A percentile compares a stretch with the other conserved stretches of the same genome.
Conservation (phyloP, 2,888 invertebrate genomes). For the Cerceris rybyensis region DNA sequence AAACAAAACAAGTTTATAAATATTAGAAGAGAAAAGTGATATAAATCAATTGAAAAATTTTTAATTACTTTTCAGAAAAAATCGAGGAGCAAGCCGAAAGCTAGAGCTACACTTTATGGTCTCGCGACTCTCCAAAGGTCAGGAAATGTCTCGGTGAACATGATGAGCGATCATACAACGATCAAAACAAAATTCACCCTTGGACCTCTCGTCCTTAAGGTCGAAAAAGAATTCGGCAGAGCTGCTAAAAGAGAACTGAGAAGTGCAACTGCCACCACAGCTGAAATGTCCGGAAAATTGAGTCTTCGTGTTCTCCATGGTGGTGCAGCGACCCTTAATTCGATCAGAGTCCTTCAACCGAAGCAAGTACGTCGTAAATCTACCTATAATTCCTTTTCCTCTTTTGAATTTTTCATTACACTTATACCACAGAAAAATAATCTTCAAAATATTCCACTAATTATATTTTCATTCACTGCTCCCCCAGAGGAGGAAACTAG, state of each 20-base stretch:
- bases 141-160: conserved; percentile 91
- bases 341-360: conserved; percentile 92
- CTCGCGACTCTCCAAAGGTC: conserved; percentile 90
- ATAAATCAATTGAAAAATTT: not conserved
- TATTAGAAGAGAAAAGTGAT: too few relatives aligned
- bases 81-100: conserved; percentile 85
- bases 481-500: too few relatives aligned
- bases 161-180: conserved; percentile 90
- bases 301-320: conserved; percentile 90
- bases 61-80: conserved; percentile 55
- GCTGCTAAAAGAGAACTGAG: conserved; percentile 91
- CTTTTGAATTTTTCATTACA: not conserved
- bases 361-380: conserved; percentile 86
- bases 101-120: conserved; percentile 91
- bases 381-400: not conserved
- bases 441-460: not conserved
- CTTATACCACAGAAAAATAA: not conserved
- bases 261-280: conserved; percentile 93
- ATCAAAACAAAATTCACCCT: conserved; percentile 92
- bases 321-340: conserved; percentile 91
- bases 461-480: too few relatives aligned
- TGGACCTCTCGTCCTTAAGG: conserved; percentile 90
- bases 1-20: too few relatives aligned
- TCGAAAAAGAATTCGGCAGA: conserved; percentile 91
- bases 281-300: conserved; percentile 92